These are phyloP conservation scores for Myotis pilosus DNA, from an alignment of 2,797 vertebrate species.

Conservation along the genomic window DNA sequence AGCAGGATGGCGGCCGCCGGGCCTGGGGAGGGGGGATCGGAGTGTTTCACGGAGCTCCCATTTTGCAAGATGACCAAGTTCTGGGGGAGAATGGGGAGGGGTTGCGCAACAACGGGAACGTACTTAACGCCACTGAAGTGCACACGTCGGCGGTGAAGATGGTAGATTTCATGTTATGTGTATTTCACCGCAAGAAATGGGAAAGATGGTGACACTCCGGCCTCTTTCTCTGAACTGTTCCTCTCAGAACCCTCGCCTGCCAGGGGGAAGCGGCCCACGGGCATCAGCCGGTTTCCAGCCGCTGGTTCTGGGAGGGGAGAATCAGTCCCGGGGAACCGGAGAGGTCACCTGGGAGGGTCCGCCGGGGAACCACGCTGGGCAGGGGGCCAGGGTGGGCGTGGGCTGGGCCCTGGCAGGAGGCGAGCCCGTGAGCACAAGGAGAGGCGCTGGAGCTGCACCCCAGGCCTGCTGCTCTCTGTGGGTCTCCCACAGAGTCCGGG, in stretches of 20 bases:
- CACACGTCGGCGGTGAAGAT: accelerated
- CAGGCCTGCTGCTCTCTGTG: neutral
- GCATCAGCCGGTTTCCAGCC: neutral
- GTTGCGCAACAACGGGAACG: accelerated
- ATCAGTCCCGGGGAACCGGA: accelerated
- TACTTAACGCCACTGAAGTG: accelerated
- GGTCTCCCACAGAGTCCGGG: neutral
- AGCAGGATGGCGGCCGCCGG: neutral
- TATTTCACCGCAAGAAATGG: neutral
- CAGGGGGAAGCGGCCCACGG: neutral
- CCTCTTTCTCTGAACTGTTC: neutral
- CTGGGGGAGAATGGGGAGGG: accelerated
- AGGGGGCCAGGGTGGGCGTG: accelerated
- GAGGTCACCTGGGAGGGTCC: neutral
- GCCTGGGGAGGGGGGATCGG: neutral
- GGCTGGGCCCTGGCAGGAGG: neutral
- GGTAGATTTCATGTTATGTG: neutral
- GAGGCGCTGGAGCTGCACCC: accelerated
- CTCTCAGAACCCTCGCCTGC: neutral
- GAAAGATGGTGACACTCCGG: neutral
- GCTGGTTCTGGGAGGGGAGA: neutral
- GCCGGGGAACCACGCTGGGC: accelerated
- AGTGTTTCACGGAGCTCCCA: neutral
- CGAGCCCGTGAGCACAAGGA: accelerated
- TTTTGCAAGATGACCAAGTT: neutral